Conservation (phyloP, 2,113 vertebrate species). For the Misgurnus anguillicaudatus region DNA sequence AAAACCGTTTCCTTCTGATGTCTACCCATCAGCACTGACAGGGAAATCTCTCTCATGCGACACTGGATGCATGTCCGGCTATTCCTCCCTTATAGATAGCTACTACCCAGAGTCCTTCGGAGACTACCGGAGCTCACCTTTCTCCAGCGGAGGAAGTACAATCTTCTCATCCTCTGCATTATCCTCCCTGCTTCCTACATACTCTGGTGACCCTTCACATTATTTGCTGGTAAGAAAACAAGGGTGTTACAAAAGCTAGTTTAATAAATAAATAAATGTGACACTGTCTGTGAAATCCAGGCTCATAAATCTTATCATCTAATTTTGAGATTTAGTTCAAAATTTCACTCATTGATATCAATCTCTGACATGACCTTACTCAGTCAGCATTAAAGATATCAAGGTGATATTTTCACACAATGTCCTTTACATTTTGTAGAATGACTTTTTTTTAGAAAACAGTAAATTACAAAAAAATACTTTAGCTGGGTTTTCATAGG, state of each 20-base stretch:
- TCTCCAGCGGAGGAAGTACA: slow-evolving; percentile 71
- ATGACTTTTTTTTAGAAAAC: no score
- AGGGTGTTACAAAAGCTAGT: neutral
- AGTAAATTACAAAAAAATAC: no score
- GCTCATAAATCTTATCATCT: no score
- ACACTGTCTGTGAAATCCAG: no score
- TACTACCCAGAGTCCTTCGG: slow-evolving; percentile 80
- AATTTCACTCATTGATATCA: no score
- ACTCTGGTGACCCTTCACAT: slow-evolving; percentile 78
- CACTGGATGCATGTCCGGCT: slow-evolving; percentile 70
- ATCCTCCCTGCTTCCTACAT: slow-evolving; percentile 81
- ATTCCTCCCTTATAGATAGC: slow-evolving; percentile 81
- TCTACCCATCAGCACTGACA: slow-evolving; percentile 70
- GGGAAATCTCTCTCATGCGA: slow-evolving; percentile 83
- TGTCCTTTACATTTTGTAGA: no score
- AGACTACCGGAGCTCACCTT: slow-evolving; percentile 77
- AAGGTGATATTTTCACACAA: no score
- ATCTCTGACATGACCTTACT: no score
- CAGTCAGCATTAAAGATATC: no score
- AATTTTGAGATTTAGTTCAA: no score
- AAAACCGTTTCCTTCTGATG: slow-evolving; percentile 80
- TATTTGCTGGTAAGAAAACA: slow-evolving; percentile 78
- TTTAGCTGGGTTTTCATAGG: no score
- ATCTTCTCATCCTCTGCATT: slow-evolving; percentile 77
- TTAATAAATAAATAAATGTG: no score